Evolutionary conservation across 2,113 vertebrate genomes (phyloP).

Genomic region (Sinocyclocheilus rhinocerous): DNA sequence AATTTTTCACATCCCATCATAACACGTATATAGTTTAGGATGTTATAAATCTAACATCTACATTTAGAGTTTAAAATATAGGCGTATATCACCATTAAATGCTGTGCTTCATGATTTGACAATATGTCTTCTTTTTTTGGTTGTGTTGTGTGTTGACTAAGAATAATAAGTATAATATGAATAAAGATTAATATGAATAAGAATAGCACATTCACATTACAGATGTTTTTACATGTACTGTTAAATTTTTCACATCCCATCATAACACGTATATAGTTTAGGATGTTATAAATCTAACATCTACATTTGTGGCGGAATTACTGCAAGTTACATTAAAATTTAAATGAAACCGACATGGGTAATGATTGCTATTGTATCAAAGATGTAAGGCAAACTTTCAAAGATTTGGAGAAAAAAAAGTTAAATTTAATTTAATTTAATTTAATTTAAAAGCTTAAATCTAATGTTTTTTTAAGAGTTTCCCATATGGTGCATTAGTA

Average conservation of each 20-base stretch:
- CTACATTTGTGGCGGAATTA: not conserved
- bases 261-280: not conserved
- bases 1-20: no score
- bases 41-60: not conserved
- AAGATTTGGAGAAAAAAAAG: not conserved
- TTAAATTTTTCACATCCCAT: no score
- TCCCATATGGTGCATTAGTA: slow-evolving; percentile 2
- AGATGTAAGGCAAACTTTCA: not conserved
- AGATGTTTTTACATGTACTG: not conserved
- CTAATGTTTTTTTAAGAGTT: not conserved
- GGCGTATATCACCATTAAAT: not conserved
- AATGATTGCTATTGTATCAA: not conserved
- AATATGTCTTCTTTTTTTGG: not conserved
- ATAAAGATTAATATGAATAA: no score
- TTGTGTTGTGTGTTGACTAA: not conserved
- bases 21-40: not conserved
- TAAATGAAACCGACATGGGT: not conserved
- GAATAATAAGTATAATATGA: not conserved
- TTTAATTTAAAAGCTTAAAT: not conserved
- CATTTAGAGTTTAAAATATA: not conserved
- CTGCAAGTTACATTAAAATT: not conserved
- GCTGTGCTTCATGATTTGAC: not conserved
- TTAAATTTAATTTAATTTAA: not conserved
- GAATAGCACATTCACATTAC: not conserved
- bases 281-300: not conserved